A percentile compares a stretch with the other conserved stretches of the same genome.
Evolutionary conservation across 2,888 invertebrate species (phyloP).

Genomic region (Platycnemis pennipes): DNA sequence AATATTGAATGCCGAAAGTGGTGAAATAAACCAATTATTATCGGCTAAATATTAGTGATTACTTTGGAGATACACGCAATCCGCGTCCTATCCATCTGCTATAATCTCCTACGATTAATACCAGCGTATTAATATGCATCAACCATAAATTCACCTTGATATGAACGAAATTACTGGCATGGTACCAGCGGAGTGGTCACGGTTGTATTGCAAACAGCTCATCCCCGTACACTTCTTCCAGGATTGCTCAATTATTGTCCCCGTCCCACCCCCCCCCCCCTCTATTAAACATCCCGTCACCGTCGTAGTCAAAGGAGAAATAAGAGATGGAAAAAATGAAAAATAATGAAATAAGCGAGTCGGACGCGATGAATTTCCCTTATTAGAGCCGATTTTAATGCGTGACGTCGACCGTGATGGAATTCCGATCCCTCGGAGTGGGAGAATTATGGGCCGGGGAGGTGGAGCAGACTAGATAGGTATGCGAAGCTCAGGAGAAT

Average conservation of each 20-base stretch:
- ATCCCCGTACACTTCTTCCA: neutral
- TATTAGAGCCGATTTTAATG: conserved; percentile 23
- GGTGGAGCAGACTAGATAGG: neutral
- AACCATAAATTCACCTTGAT: no score
- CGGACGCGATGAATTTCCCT: neutral
- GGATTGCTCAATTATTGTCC: neutral
- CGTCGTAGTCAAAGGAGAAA: neutral
- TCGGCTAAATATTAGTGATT: no score
- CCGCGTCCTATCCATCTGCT: no score
- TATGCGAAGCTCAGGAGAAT: neutral
- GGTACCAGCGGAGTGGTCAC: no score
- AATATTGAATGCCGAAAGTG: no score
- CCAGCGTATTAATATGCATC: no score
- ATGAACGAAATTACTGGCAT: no score
- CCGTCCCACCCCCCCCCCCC: neutral
- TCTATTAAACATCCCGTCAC: neutral
- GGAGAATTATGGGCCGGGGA: neutral
- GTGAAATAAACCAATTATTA: no score
- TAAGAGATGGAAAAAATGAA: neutral
- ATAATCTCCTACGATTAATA: no score
- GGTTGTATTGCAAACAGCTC: neutral
- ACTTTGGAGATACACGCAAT: no score
- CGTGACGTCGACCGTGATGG: conserved; percentile 20
- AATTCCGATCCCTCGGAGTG: neutral
- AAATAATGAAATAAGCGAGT: neutral